Percentiles rank a stretch among this genome's conserved stretches.
phyloP scores from a whole-genome alignment of 2,888 invertebrate genomes.

The Napeogenes sylphis region DNA sequence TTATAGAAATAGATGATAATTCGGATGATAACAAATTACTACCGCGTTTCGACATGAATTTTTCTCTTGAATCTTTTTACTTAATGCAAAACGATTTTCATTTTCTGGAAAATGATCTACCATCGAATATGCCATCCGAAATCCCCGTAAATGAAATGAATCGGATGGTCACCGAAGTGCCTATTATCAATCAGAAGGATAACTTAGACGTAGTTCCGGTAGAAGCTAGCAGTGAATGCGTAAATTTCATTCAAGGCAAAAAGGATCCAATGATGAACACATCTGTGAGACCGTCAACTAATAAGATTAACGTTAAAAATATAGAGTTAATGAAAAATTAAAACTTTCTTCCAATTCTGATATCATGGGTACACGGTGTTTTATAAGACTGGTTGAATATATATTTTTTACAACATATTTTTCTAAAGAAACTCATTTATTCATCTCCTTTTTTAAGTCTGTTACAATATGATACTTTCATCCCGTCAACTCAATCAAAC shows the following conservation, averaged over 20 bases:
- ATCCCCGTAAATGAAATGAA: constrained; percentile 52
- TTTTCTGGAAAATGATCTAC: constrained; percentile 64
- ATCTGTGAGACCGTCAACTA: constrained; percentile 57
- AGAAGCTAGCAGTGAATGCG: constrained; percentile 50
- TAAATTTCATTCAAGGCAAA: constrained; percentile 61
- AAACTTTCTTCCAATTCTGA: constrained; percentile 11
- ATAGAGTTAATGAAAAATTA: constrained; percentile 73
- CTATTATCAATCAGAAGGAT: constrained; percentile 58
- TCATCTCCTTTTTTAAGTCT: no score
- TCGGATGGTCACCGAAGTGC: constrained; percentile 60
- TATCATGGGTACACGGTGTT: no score
- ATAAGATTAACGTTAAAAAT: constrained; percentile 72
- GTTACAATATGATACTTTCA: no score
- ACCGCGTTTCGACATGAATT: constrained; percentile 66
- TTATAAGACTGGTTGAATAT: no score
- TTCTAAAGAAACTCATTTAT: no score
- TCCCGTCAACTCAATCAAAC: no score
- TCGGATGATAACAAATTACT: constrained; percentile 68
- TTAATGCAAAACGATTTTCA: constrained; percentile 71
- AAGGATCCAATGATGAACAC: constrained; percentile 74
- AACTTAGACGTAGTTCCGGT: constrained; percentile 40
- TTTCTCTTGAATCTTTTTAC: constrained; percentile 63
- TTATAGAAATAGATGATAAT: constrained; percentile 72
- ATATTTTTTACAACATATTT: no score
- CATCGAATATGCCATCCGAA: constrained; percentile 46